A percentile compares a stretch with the other conserved stretches of the same genome.
phyloP scores from a whole-genome alignment of 2,888 invertebrate genomes.

The Hirtodrosophila confusa region DNA sequence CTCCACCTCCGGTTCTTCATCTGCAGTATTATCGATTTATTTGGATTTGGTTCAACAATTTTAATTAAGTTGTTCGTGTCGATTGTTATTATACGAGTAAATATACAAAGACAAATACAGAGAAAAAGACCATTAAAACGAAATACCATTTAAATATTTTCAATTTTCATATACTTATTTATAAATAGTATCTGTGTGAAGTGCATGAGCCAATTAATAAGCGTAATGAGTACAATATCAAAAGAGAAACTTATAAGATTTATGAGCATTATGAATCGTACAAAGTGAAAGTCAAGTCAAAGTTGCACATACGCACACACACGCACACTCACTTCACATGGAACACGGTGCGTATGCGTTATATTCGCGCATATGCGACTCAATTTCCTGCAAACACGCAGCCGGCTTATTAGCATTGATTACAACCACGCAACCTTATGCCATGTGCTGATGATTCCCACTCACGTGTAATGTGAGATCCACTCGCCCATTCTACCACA shows the following conservation, averaged over 20 bases:
- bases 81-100: conserved; percentile 22
- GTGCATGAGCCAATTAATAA: conserved; percentile 43
- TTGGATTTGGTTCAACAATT: conserved; percentile 34
- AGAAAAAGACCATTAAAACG: conserved; percentile 56
- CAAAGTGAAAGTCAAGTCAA: conserved; percentile 56
- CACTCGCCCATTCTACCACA: conserved; percentile 1
- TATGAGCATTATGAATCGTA: conserved; percentile 42
- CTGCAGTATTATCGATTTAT: conserved; percentile 36
- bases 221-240: conserved; percentile 34
- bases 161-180: conserved; percentile 8
- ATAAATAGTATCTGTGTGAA: conserved; percentile 31
- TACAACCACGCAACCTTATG: conserved; percentile 35
- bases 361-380: conserved; percentile 56
- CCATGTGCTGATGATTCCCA: conserved; percentile 25
- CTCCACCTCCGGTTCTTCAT: conserved; percentile 78
- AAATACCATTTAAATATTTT: conserved; percentile 31
- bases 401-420: conserved; percentile 54
- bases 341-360: conserved; percentile 57
- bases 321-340: conserved; percentile 29
- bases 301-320: conserved; percentile 35
- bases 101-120: conserved; percentile 58
- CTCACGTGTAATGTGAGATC: conserved; percentile 30
- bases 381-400: conserved; percentile 67
- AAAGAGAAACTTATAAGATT: conserved; percentile 33
- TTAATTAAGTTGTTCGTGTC: conserved; percentile 21